Conservation (phyloP, 1,140 invertebrate genomes). For the Pseudomyrmex sp. region DNA sequence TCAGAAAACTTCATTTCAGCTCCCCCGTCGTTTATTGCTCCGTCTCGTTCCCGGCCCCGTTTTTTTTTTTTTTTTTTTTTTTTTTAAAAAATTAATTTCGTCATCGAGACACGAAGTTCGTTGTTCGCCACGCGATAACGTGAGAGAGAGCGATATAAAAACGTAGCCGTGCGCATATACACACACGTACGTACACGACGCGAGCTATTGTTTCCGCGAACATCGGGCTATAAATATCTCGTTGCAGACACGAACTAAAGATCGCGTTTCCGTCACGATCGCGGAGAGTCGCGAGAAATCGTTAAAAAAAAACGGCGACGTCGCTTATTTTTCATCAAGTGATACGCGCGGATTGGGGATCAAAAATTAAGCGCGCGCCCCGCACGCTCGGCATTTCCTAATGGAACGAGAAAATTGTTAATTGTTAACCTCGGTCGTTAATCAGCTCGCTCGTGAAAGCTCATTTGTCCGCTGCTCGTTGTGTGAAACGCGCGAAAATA, state of each 20-base stretch:
- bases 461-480: slow-evolving; percentile 39
- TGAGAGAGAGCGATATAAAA: slow-evolving; percentile 72
- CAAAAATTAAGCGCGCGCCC: slow-evolving; percentile 34
- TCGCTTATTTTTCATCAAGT: slow-evolving; percentile 47
- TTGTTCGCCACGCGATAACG: slow-evolving; percentile 72
- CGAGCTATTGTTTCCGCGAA: slow-evolving; percentile 54
- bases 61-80: too few species aligned
- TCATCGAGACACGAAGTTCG: slow-evolving; percentile 46
- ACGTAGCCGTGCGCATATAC: slow-evolving; percentile 59
- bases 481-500: slow-evolving; percentile 44
- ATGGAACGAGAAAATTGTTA: slow-evolving; percentile 44
- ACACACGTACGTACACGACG: slow-evolving; percentile 2
- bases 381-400: slow-evolving; percentile 22
- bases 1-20: too few species aligned
- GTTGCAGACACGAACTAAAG: slow-evolving; percentile 46
- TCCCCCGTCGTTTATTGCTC: too few species aligned
- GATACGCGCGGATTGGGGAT: slow-evolving; percentile 37
- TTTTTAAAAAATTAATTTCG: too few species aligned
- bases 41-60: neutral
- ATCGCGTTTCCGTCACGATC: slow-evolving; percentile 35
- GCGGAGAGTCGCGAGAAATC: slow-evolving; percentile 35
- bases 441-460: slow-evolving; percentile 55
- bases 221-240: slow-evolving; percentile 71
- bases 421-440: slow-evolving; percentile 50
- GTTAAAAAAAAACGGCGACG: slow-evolving; percentile 38